Percentiles rank a stretch among this genome's conserved stretches.
phyloP scores from a whole-genome alignment of 35 echinoderm and acorn worm species.

The Apostichopus californicus region DNA sequence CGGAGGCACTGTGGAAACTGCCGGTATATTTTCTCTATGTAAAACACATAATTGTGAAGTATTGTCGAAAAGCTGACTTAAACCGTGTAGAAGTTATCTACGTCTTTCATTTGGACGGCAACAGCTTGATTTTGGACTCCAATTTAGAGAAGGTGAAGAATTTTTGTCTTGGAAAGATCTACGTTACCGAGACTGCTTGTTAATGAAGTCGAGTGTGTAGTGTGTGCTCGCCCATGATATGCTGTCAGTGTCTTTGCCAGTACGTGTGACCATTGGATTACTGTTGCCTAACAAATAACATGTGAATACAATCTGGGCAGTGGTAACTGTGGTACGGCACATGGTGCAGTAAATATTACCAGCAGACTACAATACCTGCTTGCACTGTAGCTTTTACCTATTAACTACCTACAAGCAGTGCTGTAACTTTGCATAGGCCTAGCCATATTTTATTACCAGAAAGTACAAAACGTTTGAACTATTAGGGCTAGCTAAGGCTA shows the following conservation, averaged over 20 bases:
- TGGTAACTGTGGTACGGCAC: neutral
- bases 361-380: no score
- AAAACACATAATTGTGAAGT: neutral
- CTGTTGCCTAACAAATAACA: no score
- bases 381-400: no score
- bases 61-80: neutral
- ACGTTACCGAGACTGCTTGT: neutral
- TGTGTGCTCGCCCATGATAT: neutral
- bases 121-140: constrained; percentile 12
- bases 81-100: constrained; percentile 4
- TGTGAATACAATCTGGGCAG: neutral
- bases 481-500: no score
- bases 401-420: no score
- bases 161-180: constrained; percentile 16
- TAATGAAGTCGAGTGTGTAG: neutral
- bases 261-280: no score
- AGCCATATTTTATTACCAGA: no score
- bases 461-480: no score
- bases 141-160: constrained; percentile 43
- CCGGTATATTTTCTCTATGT: constrained; percentile 15
- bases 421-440: no score
- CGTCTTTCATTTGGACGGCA: constrained; percentile 23
- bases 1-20: constrained; percentile 32
- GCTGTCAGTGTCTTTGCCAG: no score
- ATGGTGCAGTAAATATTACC: neutral